These are phyloP conservation scores for Polia nebulosa DNA, from an alignment of 2,888 invertebrate genomes.

Conservation along the genomic window DNA sequence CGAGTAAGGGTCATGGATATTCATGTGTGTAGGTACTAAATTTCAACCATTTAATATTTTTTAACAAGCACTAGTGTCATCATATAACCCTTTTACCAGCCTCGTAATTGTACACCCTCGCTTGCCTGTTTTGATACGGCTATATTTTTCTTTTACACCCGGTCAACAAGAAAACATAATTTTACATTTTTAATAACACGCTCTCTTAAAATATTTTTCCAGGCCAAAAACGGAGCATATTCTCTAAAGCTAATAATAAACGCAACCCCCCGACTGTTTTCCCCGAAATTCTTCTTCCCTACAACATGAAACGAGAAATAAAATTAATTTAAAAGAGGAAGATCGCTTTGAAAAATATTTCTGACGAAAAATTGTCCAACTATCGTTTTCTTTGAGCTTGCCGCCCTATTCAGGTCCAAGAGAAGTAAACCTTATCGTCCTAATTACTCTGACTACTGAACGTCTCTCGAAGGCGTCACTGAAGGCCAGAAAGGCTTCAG, in stretches of 20 bases:
- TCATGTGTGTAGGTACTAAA: too few species aligned
- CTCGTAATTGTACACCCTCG: not conserved
- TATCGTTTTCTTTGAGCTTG: conserved; percentile 31
- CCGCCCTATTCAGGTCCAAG: conserved; percentile 40
- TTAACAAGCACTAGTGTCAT: not conserved
- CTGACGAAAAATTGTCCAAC: conserved; percentile 17
- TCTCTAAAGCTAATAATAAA: conserved; percentile 22
- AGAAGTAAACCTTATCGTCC: conserved; percentile 56
- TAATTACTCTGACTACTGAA: conserved; percentile 70
- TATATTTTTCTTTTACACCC: conserved; percentile 20
- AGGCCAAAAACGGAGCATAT: not conserved
- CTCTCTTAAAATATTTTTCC: conserved; percentile 19
- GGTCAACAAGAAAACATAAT: conserved; percentile 25
- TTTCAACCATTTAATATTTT: conserved; percentile 10
- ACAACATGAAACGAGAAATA: conserved; percentile 6
- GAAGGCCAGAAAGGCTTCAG: conserved; percentile 75
- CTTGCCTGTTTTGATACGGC: not conserved
- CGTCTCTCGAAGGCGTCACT: conserved; percentile 72
- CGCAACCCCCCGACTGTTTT: not conserved
- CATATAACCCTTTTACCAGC: not conserved
- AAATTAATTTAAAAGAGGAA: conserved; percentile 6
- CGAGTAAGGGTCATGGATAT: too few species aligned
- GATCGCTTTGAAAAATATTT: conserved; percentile 1
- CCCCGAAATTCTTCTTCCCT: conserved; percentile 6
- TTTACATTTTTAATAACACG: conserved; percentile 29